A percentile compares a stretch with the other conserved stretches of the same genome.
phyloP scores from a whole-genome alignment of 2,797 vertebrate genomes.

The Florisuga fusca region DNA sequence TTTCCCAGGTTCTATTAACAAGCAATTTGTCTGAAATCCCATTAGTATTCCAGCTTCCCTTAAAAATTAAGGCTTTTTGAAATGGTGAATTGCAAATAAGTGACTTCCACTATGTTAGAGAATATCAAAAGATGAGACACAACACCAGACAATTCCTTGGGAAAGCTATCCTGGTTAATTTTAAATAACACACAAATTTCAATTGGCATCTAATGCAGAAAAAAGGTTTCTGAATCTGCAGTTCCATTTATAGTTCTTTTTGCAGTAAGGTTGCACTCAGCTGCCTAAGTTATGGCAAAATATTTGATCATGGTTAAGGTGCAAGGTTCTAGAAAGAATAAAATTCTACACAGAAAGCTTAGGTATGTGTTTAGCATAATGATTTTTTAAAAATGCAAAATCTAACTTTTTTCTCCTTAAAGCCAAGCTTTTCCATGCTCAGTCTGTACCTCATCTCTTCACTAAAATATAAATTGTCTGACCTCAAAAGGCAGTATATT shows the following conservation, averaged over 20 bases:
- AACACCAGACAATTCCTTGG: not conserved
- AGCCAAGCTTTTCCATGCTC: not conserved
- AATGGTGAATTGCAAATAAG: not conserved
- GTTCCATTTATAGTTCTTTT: not conserved
- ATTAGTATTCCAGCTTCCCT: not conserved
- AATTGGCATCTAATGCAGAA: not conserved
- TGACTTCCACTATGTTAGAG: not conserved
- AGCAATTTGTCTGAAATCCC: not conserved
- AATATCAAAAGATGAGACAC: not conserved
- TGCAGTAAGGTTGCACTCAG: not conserved
- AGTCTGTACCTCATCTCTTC: not conserved
- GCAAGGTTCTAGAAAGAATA: not conserved
- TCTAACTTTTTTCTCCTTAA: not conserved
- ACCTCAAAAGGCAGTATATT: not conserved
- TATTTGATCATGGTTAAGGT: not conserved
- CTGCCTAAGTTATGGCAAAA: not conserved
- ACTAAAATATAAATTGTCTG: not conserved
- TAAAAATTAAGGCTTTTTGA: not conserved
- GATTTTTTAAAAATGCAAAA: not conserved
- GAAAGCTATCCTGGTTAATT: not conserved
- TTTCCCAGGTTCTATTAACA: not conserved
- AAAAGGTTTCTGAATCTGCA: not conserved
- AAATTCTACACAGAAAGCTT: not conserved
- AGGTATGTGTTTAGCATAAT: not conserved
- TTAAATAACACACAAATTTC: not conserved